Evolutionary conservation across 2,797 vertebrate genomes (phyloP).

Genomic region (Gallinago stenura): DNA sequence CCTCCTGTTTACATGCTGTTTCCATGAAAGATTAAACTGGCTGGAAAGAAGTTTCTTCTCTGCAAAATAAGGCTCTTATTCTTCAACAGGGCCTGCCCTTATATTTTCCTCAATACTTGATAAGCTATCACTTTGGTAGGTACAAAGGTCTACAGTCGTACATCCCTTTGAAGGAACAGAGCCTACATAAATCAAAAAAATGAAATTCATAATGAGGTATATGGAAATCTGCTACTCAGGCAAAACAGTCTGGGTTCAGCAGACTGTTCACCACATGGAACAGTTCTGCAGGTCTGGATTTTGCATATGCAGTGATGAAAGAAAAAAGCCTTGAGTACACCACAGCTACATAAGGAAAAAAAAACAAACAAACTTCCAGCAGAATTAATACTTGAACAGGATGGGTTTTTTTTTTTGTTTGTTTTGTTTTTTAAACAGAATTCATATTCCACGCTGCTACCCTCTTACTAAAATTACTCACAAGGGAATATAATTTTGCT

Average conservation of each 20-base stretch:
- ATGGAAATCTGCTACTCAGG: conserved; percentile 68
- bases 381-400: not conserved
- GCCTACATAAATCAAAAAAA: conserved; percentile 46
- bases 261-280: conserved; percentile 70
- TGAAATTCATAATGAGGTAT: conserved; percentile 43
- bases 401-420: too few species aligned
- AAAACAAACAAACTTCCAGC: conserved; percentile 36
- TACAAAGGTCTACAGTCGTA: not conserved
- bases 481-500: not conserved
- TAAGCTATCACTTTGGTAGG: not conserved
- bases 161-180: conserved; percentile 43
- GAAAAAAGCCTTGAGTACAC: not conserved
- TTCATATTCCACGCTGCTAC: not conserved
- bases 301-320: conserved; percentile 41
- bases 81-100: not conserved
- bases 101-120: conserved; percentile 2
- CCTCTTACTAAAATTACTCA: not conserved
- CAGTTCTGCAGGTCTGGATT: conserved; percentile 58
- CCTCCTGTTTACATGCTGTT: not conserved
- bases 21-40: not conserved
- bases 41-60: not conserved
- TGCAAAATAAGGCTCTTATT: not conserved
- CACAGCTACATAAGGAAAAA: conserved; percentile 24
- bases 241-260: conserved; percentile 70
- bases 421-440: not conserved